Base-by-base conservation (phyloP, 2,888 invertebrate genomes). In the Drosophila testacea region DNA sequence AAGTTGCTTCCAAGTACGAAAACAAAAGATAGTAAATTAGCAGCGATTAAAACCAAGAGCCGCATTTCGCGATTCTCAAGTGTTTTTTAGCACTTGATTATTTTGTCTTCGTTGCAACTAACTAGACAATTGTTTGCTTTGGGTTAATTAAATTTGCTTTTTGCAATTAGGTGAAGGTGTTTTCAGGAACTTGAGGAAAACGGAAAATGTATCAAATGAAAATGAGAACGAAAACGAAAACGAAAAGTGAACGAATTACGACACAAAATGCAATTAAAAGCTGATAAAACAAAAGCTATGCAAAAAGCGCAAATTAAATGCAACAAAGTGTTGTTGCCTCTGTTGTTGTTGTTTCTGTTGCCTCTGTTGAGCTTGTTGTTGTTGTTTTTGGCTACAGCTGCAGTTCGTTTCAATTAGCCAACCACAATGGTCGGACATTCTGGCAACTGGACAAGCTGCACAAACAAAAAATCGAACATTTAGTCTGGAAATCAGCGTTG, bases 91-190 rank as follows among this genome's bases (percentile, higher is more conserved):
- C 44, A n/a, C 34, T 57, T 57, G 57, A 38, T 38, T 57, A 47
- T 13, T 57, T 34, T 38, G 28, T 44, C 44, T 9, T 11, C 22
- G 13, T 36, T 39, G 7, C 22, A 38, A 30, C 30, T 30, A 30
- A 38, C 39, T 32, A 39, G 47, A 28, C 52, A 50, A 52, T 63
- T 82, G 65, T 83, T 86, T 83, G 67, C 61, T 55, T 74, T 47
- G 72, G 61, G 64, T 73, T 73, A 81, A 88, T 83, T 83, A 70
- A 88, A 86, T 81, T 83, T 76, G 73, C 66, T 64, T 81, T 63
- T 68, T 75, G 46, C 61, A 79, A 71, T 77, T 79, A 77, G 71
- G 47, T 46, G 57, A 64, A 82, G 54, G 64, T 50, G 47, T 44
- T 34, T 27, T 55, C 34, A 13, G 47, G 11, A 66, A 67, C 59